Percentiles rank a stretch among this genome's conserved stretches.
These are phyloP conservation scores for Leptonema lineaticorne DNA, from an alignment of 1,140 invertebrate species.

Conservation along the genomic window DNA sequence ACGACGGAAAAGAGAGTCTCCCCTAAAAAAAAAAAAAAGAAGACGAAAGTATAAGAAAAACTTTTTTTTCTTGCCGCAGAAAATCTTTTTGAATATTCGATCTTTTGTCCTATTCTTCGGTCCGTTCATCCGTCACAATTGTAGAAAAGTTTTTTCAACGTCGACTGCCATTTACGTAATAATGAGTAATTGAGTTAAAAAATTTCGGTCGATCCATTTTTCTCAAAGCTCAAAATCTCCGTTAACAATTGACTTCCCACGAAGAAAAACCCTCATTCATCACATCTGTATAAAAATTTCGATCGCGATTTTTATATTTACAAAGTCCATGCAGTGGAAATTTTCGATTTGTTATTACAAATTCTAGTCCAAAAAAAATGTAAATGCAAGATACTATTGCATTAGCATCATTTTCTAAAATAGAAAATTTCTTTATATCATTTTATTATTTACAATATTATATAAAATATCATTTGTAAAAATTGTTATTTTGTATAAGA, in stretches of 20 bases:
- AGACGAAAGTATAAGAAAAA: neutral
- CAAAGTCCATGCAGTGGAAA: no score
- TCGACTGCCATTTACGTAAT: conserved; percentile 14
- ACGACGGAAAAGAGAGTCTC: neutral
- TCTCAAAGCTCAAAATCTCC: neutral
- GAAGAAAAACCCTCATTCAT: neutral
- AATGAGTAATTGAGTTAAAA: conserved; percentile 18
- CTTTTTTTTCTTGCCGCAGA: neutral
- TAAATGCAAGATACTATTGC: no score
- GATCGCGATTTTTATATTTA: no score
- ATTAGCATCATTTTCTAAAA: no score
- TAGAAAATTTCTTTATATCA: no score
- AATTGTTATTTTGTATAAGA: no score
- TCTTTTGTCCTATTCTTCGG: conserved; percentile 12
- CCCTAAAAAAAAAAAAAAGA: no score
- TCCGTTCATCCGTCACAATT: conserved; percentile 18
- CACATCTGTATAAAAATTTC: no score
- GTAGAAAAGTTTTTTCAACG: neutral
- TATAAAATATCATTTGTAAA: no score
- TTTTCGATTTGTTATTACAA: no score
- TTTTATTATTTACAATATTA: no score
- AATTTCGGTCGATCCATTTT: conserved; percentile 14
- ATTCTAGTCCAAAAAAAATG: no score
- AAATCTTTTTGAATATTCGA: conserved; percentile 19
- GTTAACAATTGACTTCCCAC: conserved; percentile 6